phyloP scores from a whole-genome alignment of 2,888 invertebrate species.

The Aspidiotus rigidus region DNA sequence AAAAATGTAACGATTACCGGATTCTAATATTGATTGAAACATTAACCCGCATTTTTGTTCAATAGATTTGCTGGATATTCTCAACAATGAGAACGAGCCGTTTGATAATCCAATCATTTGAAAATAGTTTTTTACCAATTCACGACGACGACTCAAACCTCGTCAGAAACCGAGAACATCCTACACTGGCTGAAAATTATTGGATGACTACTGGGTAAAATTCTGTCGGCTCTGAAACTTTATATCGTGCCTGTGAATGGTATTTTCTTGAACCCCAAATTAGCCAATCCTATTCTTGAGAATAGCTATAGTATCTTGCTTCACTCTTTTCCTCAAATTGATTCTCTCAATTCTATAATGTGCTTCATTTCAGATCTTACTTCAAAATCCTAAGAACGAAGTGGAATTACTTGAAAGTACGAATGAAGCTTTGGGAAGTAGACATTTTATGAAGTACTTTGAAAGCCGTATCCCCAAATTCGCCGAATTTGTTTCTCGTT shows the following conservation, averaged over 20 bases:
- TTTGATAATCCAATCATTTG: slow-evolving; percentile 14
- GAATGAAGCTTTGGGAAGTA: not conserved
- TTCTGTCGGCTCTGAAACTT: slow-evolving; percentile 13
- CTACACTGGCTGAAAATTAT: slow-evolving; percentile 17
- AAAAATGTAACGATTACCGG: too few relatives aligned
- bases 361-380: slow-evolving; percentile 17
- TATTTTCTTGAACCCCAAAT: slow-evolving; percentile 12
- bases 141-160: not conserved
- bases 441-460: slow-evolving; percentile 20
- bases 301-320: not conserved
- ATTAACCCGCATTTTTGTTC: not conserved
- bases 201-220: not conserved
- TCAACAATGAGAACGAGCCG: slow-evolving; percentile 1
- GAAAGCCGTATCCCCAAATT: slow-evolving; percentile 1
- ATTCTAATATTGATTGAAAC: too few relatives aligned
- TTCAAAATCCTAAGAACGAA: not conserved
- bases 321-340: too few relatives aligned
- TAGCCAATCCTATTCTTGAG: slow-evolving; percentile 9
- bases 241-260: slow-evolving; percentile 4
- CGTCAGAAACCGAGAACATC: slow-evolving; percentile 9
- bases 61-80: slow-evolving; percentile 15
- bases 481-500: not conserved
- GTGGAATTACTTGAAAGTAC: slow-evolving; percentile 3
- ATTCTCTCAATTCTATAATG: too few relatives aligned
- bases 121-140: slow-evolving; percentile 16